Percentiles rank a stretch among this genome's conserved stretches.
These are phyloP conservation scores for Pseudobourletiella spinata DNA, from an alignment of 1,140 invertebrate genomes.

Conservation along the genomic window DNA sequence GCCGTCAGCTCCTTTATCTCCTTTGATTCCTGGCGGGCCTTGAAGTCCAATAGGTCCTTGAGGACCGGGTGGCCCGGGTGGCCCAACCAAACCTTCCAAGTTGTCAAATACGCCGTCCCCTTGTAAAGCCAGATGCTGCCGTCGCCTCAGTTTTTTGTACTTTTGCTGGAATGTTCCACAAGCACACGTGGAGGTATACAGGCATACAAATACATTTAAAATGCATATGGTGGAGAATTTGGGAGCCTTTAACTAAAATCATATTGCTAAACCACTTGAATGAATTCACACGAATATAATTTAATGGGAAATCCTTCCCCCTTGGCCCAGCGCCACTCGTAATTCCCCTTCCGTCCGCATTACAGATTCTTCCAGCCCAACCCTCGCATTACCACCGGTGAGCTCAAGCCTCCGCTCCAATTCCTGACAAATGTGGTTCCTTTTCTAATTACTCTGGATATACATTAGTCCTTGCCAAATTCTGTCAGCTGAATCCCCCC, in stretches of 20 bases:
- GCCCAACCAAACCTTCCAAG: constrained; percentile 45
- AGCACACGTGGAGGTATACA: too few relatives aligned
- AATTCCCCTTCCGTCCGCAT: too few relatives aligned
- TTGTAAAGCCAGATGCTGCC: constrained; percentile 49
- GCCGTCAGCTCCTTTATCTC: constrained; percentile 74
- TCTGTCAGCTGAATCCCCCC: too few relatives aligned
- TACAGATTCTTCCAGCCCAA: too few relatives aligned
- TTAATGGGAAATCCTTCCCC: too few relatives aligned
- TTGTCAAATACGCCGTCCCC: constrained; percentile 24
- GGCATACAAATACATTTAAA: too few relatives aligned
- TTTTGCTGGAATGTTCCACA: constrained; percentile 63
- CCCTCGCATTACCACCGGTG: too few relatives aligned
- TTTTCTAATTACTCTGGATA: neutral
- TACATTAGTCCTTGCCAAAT: too few relatives aligned
- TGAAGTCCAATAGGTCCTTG: constrained; percentile 58
- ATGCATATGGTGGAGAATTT: too few relatives aligned
- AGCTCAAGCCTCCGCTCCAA: neutral
- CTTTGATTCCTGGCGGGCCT: constrained; percentile 80
- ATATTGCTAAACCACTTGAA: neutral
- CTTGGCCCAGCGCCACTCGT: too few relatives aligned
- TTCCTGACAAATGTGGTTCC: neutral
- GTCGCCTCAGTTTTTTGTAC: constrained; percentile 79
- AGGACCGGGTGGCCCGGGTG: constrained; percentile 63
- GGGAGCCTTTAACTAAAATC: too few relatives aligned
- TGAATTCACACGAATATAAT: too few relatives aligned